Evolutionary conservation across 1,140 invertebrate genomes (phyloP), one percentile per base, ranked within the genome.

Genomic region (Mizuhopecten yessoensis): DNA sequence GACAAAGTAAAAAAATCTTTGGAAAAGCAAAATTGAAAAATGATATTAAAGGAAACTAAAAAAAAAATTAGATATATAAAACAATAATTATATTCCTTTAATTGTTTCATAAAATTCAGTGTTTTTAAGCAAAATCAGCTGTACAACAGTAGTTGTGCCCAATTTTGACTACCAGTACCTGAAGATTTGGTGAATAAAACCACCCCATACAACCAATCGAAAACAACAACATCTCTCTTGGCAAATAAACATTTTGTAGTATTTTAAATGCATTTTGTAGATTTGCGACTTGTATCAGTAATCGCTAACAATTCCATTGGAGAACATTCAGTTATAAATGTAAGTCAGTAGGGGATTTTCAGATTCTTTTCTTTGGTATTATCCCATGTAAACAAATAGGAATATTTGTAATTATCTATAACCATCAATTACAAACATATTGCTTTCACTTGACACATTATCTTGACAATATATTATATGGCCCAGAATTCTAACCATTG

Each of bases 61-160:
- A 57, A 57, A 57, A 57, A 57, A 45, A 45, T n/a, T n/a, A 45
- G 42, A 29, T 75, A n/a, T n/a, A 75, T 75, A 75, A 75, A 75
- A 75, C 29, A n/a, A 75, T 75, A 0, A 39, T 15, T 17, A 45
- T 45, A 45, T 45, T 45, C 17, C 17, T 45, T 57, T 11, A 57
- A 57, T 57, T 29, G n/a, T 13, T 75, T 75, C 5, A 29, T 75
- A 75, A 75, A 75, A 75, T 75, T 75, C n/a, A 29, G n/a, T 75
- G 23, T 29, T 75, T 75, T 75, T n/a, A n/a, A 5, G 23, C 3
- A 75, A 29, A 11, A 45, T 45, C 42, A 45, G 42, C 17, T 45
- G 42, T 45, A 45, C 17, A 45, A 45, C 9, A 45, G 42, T 45
- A 45, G 17, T 45, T 45, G 1, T 20, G 1, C 17, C 42, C 42